phyloP scores from a whole-genome alignment of 2,113 vertebrate genomes.

The Semnornis frantzii region DNA sequence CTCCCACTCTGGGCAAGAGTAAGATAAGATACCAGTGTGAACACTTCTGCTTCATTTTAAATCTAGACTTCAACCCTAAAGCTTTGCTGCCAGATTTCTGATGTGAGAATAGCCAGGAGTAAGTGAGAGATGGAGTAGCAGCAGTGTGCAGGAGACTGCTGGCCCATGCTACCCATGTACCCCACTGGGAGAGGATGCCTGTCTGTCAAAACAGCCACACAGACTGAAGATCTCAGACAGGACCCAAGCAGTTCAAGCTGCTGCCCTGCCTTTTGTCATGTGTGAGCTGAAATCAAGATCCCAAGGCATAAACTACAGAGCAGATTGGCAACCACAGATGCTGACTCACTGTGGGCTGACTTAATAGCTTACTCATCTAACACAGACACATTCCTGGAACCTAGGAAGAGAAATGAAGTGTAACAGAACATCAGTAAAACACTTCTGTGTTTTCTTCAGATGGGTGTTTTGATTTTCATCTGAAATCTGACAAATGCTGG shows the following conservation, averaged over 20 bases:
- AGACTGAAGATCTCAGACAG: neutral
- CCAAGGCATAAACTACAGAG: slow-evolving; percentile 15
- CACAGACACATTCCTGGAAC: slow-evolving; percentile 23
- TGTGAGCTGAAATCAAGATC: neutral
- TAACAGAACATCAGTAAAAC: slow-evolving; percentile 40
- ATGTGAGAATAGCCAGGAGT: neutral
- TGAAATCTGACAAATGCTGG: neutral
- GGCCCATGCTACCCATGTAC: neutral
- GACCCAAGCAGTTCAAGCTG: neutral
- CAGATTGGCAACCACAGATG: slow-evolving; percentile 30
- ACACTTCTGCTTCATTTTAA: slow-evolving; percentile 14
- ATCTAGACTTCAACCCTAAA: neutral
- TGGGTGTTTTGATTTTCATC: neutral
- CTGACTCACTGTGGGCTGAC: slow-evolving; percentile 44
- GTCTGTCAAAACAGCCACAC: neutral
- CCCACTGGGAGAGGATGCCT: neutral
- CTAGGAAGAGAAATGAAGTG: slow-evolving; percentile 7
- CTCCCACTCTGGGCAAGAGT: slow-evolving; percentile 10
- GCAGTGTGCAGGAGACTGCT: neutral
- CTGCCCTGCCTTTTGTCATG: neutral
- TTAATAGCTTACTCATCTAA: slow-evolving; percentile 51
- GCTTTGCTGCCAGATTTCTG: neutral
- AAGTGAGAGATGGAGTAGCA: neutral
- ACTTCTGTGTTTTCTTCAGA: neutral
- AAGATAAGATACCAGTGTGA: neutral